phyloP scores from a whole-genome alignment of 2,113 vertebrate genomes.

The Lycocorax pyrrhopterus region DNA sequence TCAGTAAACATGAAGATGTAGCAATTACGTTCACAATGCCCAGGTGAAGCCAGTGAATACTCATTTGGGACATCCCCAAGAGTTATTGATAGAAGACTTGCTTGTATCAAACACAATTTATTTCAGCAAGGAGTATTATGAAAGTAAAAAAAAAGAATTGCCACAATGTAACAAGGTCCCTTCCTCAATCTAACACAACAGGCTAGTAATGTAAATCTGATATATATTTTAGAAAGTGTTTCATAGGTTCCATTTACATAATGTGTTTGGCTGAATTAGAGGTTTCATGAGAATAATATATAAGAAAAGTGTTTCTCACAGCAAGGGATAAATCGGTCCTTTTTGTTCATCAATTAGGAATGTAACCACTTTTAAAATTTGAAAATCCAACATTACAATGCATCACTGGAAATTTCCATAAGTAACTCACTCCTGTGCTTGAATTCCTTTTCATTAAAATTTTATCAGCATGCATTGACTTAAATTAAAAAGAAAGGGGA shows the following conservation, averaged over 20 bases:
- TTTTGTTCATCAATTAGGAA: conserved; percentile 28
- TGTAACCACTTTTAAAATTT: conserved; percentile 18
- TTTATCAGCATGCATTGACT: neutral
- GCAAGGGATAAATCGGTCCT: conserved; percentile 37
- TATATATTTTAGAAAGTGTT: conserved; percentile 9
- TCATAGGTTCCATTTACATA: conserved; percentile 22
- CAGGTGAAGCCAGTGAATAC: neutral
- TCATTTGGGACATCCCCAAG: neutral
- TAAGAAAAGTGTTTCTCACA: conserved; percentile 7
- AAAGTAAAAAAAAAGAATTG: neutral
- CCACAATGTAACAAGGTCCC: neutral
- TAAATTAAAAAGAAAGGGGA: neutral
- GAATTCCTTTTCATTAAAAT: neutral
- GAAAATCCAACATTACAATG: conserved; percentile 19
- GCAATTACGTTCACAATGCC: neutral
- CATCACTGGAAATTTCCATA: neutral
- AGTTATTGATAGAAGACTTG: neutral
- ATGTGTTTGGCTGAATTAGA: conserved; percentile 15
- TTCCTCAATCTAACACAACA: neutral
- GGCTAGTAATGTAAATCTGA: conserved; percentile 8
- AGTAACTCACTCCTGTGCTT: neutral
- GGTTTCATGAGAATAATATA: conserved; percentile 22
- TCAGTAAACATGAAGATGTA: neutral
- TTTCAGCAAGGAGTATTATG: neutral
- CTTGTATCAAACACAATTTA: neutral